Conservation (phyloP, 2,113 vertebrate species). For the Caretta caretta region DNA sequence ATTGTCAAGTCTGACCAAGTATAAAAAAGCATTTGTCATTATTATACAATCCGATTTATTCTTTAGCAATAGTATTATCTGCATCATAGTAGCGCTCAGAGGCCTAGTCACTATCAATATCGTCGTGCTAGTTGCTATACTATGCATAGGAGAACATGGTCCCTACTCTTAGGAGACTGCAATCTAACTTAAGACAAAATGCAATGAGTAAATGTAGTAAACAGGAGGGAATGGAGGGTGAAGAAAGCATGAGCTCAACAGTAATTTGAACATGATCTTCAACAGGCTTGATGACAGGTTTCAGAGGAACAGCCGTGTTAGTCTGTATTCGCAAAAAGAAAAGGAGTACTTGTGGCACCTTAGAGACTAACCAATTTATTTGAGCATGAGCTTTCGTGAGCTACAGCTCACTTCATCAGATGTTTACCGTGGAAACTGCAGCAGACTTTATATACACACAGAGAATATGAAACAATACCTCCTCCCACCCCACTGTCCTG, state of each 20-base stretch:
- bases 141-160: neutral
- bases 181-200: neutral
- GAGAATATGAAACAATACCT: no score
- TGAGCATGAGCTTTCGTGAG: no score
- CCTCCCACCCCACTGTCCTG: no score
- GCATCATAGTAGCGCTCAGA: neutral
- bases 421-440: no score
- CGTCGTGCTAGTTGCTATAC: neutral
- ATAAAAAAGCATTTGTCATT: neutral
- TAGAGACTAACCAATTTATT: no score
- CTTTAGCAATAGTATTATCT: neutral
- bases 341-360: no score
- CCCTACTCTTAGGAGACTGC: neutral
- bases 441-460: no score
- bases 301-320: no score
- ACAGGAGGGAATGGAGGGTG: neutral
- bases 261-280: neutral
- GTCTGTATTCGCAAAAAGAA: no score
- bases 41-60: neutral
- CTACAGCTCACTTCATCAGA: no score
- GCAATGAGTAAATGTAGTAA: neutral
- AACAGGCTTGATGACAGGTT: neutral
- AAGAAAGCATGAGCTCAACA: neutral
- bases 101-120: no score
- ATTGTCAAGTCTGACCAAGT: neutral